Evolutionary conservation across 2,113 vertebrate genomes (phyloP), one percentile per base, ranked within the genome.

Genomic region (Carassius auratus): DNA sequence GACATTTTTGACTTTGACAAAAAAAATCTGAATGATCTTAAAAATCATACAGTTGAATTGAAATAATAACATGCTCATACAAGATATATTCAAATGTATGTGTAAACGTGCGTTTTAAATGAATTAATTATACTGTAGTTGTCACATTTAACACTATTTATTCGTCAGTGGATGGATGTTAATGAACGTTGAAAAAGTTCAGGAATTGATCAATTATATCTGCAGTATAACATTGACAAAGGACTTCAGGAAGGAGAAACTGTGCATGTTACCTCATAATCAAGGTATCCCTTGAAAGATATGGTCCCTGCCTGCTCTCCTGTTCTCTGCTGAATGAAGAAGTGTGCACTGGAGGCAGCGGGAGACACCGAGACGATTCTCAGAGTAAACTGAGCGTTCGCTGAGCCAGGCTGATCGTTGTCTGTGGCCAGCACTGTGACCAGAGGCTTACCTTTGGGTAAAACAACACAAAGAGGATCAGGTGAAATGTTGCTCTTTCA

Each of bases 281-380:
- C 89, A 79, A 95, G 84, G 85, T 93, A 95, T 4, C 94, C 94
- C 75, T 88, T 91, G 71, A 95, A 94, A 36, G 80, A 90, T 61
- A 95, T 90, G 3, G 0, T 81, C 80, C 88, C 92, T 33, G 1
- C 82, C 4, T 0, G 0, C 12, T 0, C 0, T 0, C 0, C 8
- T 10, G 12, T 61, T 48, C n/a, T 30, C 2, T 89, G 30, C 0
- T 33, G 61, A 55, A 95, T 15, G 78, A 83, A 86, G 85, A 95
- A 93, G 84, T 1, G 30, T 2, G 90, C 14, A 0, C 89, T 85
- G 0, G 81, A 10, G 19, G 88, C 50, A 12, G 30, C 0, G 5
- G 93, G 93, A 23, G n/a, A 75, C 19, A 94, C 89, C 4, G 91
- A 92, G 17, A 86, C 14, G 52, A 95, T 90, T 0, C 4, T 78